These are phyloP conservation scores for Triplophysa bombifrons DNA, from an alignment of 2,797 vertebrate genomes.

Conservation along the genomic window DNA sequence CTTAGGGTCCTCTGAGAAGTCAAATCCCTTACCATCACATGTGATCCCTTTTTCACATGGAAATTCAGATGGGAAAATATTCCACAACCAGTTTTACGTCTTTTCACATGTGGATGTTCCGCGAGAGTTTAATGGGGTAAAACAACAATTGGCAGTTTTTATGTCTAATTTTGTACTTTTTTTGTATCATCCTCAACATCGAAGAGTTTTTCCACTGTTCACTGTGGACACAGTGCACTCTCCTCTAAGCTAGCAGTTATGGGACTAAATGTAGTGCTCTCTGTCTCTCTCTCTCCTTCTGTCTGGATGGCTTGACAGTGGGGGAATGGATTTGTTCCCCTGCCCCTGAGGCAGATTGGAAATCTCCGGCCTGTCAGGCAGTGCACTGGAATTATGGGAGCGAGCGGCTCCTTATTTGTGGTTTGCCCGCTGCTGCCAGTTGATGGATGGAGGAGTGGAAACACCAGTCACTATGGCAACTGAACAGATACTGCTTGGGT, in stretches of 20 bases:
- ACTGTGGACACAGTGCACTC: constrained; percentile 7
- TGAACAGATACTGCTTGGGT: constrained; percentile 15
- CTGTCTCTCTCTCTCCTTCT: constrained; percentile 26
- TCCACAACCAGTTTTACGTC: no score
- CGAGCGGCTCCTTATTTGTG: constrained; percentile 40
- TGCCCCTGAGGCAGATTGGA: constrained; percentile 48
- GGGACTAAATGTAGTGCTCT: constrained; percentile 35
- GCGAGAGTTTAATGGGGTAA: background rate
- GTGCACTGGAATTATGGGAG: constrained; percentile 54
- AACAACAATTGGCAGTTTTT: background rate
- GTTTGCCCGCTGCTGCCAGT: constrained; percentile 34
- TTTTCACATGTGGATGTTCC: no score
- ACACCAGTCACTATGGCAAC: constrained; percentile 47
- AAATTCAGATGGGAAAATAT: no score
- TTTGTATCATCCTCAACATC: background rate
- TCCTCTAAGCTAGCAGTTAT: constrained; percentile 34
- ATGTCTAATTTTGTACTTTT: no score
- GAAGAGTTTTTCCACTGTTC: background rate
- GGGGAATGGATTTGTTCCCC: constrained; percentile 50
- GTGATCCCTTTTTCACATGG: no score
- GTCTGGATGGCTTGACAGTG: constrained; percentile 43
- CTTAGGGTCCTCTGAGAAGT: background rate
- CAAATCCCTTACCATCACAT: background rate
- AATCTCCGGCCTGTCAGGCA: constrained; percentile 52
- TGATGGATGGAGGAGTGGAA: constrained; percentile 44